These are phyloP conservation scores for Pachyramphus minor DNA, from an alignment of 2,113 vertebrate genomes.

Conservation along the genomic window DNA sequence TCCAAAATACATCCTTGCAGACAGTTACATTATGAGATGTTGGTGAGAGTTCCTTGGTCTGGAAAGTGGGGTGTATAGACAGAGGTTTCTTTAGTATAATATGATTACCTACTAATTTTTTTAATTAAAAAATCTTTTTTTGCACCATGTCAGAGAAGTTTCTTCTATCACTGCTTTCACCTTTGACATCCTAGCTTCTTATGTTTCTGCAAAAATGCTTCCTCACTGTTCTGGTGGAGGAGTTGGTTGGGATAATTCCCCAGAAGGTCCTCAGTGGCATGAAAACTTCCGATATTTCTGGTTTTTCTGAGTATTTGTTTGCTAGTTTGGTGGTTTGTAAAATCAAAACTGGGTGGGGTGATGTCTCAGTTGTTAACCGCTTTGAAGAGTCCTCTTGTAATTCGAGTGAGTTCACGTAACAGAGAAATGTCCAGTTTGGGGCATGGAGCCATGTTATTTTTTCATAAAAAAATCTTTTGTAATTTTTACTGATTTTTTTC, in stretches of 20 bases:
- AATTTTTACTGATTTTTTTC: not conserved
- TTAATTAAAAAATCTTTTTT: not conserved
- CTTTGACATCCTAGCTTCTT: not conserved
- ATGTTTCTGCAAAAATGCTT: not conserved
- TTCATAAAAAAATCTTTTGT: too few relatives aligned
- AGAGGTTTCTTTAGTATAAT: not conserved
- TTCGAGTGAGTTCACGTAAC: accelerated
- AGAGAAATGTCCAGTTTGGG: accelerated
- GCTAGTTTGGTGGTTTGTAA: not conserved
- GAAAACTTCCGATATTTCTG: not conserved
- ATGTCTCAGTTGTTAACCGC: not conserved
- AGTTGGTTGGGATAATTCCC: accelerated
- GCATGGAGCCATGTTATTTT: accelerated
- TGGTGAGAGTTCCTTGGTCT: not conserved
- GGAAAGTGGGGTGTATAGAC: not conserved
- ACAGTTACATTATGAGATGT: not conserved
- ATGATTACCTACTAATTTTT: not conserved
- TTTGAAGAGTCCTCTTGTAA: not conserved
- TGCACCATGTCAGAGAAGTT: not conserved
- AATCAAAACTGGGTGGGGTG: not conserved
- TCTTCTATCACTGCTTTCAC: not conserved
- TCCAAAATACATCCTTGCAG: not conserved
- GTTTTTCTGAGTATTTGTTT: not conserved
- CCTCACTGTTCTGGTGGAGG: not conserved
- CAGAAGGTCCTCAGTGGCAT: not conserved